A percentile compares a stretch with the other conserved stretches of the same genome.
Evolutionary conservation across 2,113 vertebrate genomes (phyloP).

Genomic region (Alethe diademata): DNA sequence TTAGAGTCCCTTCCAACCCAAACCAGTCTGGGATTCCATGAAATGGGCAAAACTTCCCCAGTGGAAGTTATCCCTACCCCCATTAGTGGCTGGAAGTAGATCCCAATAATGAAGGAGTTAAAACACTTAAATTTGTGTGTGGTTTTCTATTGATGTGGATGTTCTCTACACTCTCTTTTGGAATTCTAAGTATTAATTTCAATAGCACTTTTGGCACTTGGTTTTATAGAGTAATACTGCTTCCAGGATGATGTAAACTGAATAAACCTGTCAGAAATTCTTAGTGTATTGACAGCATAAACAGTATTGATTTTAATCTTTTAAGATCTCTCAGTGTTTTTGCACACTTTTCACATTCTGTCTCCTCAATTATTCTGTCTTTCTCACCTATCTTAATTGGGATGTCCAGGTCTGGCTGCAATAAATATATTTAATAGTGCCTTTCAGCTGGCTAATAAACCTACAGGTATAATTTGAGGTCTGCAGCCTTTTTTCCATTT

Average conservation of each 20-base stretch:
- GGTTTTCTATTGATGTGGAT: background rate
- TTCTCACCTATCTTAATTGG: background rate
- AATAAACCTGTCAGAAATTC: background rate
- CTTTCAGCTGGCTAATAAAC: background rate
- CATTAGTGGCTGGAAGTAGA: background rate
- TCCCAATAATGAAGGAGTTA: background rate
- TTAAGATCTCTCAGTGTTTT: background rate
- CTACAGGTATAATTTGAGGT: background rate
- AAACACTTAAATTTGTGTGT: fast-evolving
- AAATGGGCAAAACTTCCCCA: background rate
- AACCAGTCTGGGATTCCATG: background rate
- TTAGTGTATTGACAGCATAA: background rate
- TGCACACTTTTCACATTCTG: background rate
- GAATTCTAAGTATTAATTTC: background rate
- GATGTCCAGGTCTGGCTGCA: background rate
- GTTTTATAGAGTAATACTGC: background rate
- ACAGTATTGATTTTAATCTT: background rate
- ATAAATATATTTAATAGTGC: background rate
- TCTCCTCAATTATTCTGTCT: background rate
- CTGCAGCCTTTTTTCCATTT: background rate
- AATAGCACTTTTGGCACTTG: background rate
- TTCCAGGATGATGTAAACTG: background rate
- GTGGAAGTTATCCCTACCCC: background rate
- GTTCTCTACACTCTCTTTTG: background rate
- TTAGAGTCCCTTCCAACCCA: background rate